These are phyloP conservation scores for Ciconia boyciana DNA, from an alignment of 2,113 vertebrate genomes.

Conservation along the genomic window DNA sequence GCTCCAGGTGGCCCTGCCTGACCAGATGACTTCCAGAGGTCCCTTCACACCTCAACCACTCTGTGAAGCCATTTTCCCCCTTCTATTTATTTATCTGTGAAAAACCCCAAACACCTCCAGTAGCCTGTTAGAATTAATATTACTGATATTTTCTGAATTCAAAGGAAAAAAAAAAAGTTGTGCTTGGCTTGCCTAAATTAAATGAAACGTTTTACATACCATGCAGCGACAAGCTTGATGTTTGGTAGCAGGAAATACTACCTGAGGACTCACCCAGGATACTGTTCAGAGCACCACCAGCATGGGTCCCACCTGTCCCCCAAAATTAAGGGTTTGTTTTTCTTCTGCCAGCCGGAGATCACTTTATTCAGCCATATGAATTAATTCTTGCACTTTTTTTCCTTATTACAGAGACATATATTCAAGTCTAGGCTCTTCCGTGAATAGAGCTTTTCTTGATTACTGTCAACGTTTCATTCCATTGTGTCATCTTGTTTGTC, in stretches of 20 bases:
- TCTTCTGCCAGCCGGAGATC: neutral
- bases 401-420: neutral
- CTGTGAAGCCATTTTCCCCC: neutral
- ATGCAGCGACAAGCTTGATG: neutral
- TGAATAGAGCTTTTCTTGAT: neutral
- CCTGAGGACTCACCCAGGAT: neutral
- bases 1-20: neutral
- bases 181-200: neutral
- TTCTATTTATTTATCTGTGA: neutral
- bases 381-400: neutral
- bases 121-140: neutral
- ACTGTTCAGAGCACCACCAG: neutral
- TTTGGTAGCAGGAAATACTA: neutral
- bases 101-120: neutral
- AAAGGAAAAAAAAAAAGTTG: neutral
- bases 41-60: neutral
- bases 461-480: neutral
- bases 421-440: neutral
- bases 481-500: slow-evolving; percentile 4
- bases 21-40: neutral
- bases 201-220: neutral
- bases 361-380: neutral
- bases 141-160: neutral
- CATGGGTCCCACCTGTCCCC: neutral
- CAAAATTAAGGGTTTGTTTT: neutral